phyloP scores from a whole-genome alignment of 2,113 vertebrate genomes.

The Spermophilus dauricus region DNA sequence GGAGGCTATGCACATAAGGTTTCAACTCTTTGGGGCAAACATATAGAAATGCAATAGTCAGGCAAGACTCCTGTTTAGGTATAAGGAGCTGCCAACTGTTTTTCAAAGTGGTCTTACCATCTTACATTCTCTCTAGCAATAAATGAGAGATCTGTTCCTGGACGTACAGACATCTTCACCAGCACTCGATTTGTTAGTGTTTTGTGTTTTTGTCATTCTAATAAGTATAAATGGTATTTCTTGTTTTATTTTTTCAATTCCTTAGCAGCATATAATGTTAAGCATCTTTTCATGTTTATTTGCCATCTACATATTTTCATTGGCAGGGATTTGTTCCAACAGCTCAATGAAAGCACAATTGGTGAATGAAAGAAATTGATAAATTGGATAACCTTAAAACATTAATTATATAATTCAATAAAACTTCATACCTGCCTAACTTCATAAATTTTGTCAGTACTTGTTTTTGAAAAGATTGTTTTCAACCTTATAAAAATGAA shows the following conservation, averaged over 20 bases:
- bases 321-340: not conserved
- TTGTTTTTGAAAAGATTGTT: conserved; percentile 20
- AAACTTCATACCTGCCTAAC: not conserved
- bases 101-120: not conserved
- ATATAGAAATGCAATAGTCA: not conserved
- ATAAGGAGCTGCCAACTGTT: not conserved
- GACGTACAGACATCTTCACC: not conserved
- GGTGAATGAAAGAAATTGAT: not conserved
- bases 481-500: not conserved
- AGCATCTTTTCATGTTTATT: not conserved
- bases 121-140: not conserved
- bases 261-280: not conserved
- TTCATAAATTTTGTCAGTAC: not conserved
- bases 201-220: not conserved
- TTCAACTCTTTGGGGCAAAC: not conserved
- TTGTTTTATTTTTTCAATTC: not conserved
- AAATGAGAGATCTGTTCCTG: not conserved
- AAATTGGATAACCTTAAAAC: not conserved
- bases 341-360: not conserved
- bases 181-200: not conserved
- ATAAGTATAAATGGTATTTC: not conserved
- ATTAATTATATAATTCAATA: not conserved
- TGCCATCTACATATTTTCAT: not conserved
- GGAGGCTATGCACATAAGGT: not conserved
- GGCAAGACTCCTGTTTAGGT: not conserved